A percentile compares a stretch with the other conserved stretches of the same genome.
phyloP scores from a whole-genome alignment of 2,888 invertebrate genomes.

The Herminia tarsipennalis region DNA sequence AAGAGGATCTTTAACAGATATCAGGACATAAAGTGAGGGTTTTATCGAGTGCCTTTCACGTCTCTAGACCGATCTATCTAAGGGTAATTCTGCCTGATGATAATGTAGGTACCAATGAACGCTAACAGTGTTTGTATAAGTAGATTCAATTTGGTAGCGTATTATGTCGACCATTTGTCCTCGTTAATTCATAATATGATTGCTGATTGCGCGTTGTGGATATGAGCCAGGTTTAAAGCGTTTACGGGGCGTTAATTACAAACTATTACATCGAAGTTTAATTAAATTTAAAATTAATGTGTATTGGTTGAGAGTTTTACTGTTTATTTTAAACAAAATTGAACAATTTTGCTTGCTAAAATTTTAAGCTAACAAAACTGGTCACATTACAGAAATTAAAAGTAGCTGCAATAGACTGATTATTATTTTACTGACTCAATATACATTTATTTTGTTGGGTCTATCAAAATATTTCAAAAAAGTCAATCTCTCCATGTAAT shows the following conservation, averaged over 20 bases:
- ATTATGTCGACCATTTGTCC: constrained; percentile 27
- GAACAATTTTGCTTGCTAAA: no score
- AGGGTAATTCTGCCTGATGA: constrained; percentile 42
- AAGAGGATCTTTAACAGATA: constrained; percentile 33
- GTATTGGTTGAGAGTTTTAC: not conserved
- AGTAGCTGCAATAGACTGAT: no score
- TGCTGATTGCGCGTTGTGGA: constrained; percentile 10
- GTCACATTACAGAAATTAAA: no score
- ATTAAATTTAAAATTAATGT: not conserved
- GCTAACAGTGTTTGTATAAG: constrained; percentile 20
- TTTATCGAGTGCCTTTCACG: constrained; percentile 49
- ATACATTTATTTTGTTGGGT: no score
- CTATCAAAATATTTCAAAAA: no score
- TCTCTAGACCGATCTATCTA: constrained; percentile 35
- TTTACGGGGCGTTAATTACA: not conserved
- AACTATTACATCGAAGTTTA: not conserved
- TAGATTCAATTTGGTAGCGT: constrained; percentile 23
- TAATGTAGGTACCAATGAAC: constrained; percentile 19
- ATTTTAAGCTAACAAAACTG: no score
- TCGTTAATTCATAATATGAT: constrained; percentile 29
- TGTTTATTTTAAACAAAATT: no score
- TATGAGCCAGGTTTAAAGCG: constrained; percentile 1
- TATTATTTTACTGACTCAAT: no score
- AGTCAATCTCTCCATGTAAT: not conserved
- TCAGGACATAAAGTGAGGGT: constrained; percentile 40